A percentile compares a stretch with the other conserved stretches of the same genome.
Evolutionary conservation across 2,888 invertebrate species (phyloP).

Genomic region (Lepidocyrtinus sp.): DNA sequence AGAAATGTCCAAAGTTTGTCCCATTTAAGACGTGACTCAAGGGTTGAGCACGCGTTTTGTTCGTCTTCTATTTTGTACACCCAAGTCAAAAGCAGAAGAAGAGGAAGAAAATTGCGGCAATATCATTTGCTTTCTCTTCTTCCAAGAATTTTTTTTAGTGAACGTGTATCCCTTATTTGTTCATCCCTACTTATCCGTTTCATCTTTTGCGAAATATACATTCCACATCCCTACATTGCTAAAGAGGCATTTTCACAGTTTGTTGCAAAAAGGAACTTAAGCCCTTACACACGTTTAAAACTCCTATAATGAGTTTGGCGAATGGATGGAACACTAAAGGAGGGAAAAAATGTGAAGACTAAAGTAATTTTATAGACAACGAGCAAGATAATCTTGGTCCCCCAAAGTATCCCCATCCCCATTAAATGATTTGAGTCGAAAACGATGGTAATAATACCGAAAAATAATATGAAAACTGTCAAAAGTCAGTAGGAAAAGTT

Average conservation of each 20-base stretch:
- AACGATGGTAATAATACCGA: constrained; percentile 54
- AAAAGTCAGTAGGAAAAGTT: constrained; percentile 59
- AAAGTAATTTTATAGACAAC: constrained; percentile 56
- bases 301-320: background rate
- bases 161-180: constrained; percentile 27
- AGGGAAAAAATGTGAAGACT: constrained; percentile 37
- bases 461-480: constrained; percentile 59
- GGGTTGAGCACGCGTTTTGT: constrained; percentile 54
- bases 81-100: constrained; percentile 24
- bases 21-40: constrained; percentile 60
- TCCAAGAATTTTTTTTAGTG: background rate
- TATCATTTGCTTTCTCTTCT: constrained; percentile 3
- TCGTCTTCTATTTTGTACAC: constrained; percentile 18
- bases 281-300: background rate
- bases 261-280: background rate
- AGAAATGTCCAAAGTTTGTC: constrained; percentile 60
- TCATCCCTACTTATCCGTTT: constrained; percentile 22
- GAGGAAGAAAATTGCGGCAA: constrained; percentile 35
- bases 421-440: constrained; percentile 59
- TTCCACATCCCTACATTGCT: constrained; percentile 1
- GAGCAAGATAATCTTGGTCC: constrained; percentile 53
- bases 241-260: too few species aligned
- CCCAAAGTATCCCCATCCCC: constrained; percentile 43
- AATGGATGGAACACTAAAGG: background rate
- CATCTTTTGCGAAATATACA: background rate